Base-by-base conservation (phyloP, 2,797 vertebrate genomes). In the Pseudochirops corinnae region DNA sequence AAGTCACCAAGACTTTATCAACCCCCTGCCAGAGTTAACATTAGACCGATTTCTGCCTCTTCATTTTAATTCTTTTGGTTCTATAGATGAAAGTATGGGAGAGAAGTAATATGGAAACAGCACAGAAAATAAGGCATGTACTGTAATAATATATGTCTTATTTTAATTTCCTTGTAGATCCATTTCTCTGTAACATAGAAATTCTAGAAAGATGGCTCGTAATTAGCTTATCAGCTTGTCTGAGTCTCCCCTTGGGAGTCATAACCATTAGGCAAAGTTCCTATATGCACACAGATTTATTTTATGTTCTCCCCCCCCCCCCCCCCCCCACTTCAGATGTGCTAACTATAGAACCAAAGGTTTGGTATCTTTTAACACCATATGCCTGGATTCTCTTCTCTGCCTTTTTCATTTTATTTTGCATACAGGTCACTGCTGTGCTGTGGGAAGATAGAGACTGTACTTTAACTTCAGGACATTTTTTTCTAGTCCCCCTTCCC, bases 381-480 rank as follows among this genome's bases (percentile, higher is more conserved):
- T 29, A 96, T 96, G 93, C 29, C 4, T 58, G 67, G 33, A 11
- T 93, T 97, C 97, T 93, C 60, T 96, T 96, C 97, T 95, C 94
- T 93, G 53, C 24, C 57, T 87, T 97, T 97, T 96, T 96, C 93
- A 90, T 96, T 95, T 28, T 94, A 55, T 94, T 98, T 96, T 98
- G 90, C 95, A 95, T 98, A 96, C 93, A 98, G 94, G 95, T 97
- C 92, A 96, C 26, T 56, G 50, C 87, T 93, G 90, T 96, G 39
- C 87, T 96, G 57, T 90, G 74, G 95, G 95, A 93, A 97, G 60
- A 96, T 93, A 95, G 92, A 95, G 95, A 96, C 91, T 53, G 92
- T 95, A 9, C 92, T 97, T 96, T 96, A 96, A 97, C 97, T 97
- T 97, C 92, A 91, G 90, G 57, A 90, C 53, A 90, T 97, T 97